Evolutionary conservation across 2,888 invertebrate species (phyloP), one percentile per base, ranked within the genome.

Genomic region (Ectemnius cavifrons): DNA sequence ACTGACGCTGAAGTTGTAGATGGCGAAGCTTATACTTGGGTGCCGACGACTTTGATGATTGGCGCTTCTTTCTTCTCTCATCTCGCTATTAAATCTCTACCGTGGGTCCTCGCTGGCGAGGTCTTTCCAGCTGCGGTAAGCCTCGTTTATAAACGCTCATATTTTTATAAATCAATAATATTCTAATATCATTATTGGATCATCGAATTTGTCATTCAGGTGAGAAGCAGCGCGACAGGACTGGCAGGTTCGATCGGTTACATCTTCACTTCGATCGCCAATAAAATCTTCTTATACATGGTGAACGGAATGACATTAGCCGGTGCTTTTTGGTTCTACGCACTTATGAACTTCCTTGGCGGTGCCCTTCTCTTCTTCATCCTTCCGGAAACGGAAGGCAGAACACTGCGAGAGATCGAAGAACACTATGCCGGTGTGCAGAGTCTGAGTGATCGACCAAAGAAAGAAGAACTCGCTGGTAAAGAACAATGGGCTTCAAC

Each of bases 351-450:
- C 82, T 88, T 95, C 4, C 75, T 93, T 0, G 96, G 96, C 0
- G 92, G 93, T n/a, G 75, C 93, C 3, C 89, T 93, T 8, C 91
- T 97, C 46, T 96, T 94, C 87, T 94, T 94, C 74, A 91, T 93
- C 46, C 89, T 97, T 71, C 97, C 97, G 0, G 97, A 97, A 92
- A 97, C 97, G 0, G 97, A 97, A 89, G 96, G 96, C 0, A 94
- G 95, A 85, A 94, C 94, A 0, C 89, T 97, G 57, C 92, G 92
- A 67, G 95, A 95, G 81, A 95, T 96, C 63, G 94, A 94, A 83
- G 93, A 94, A 73, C 95, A 95, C 88, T 95, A 94, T 82, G 92
- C 94, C 0, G 94, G 95, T 0, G 88, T 92, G 28, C 92, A 91
- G 60, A 93, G 91, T 64, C 80, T 91, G n/a, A 88, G 90, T 20